Evolutionary conservation across 2,797 vertebrate genomes (phyloP), one percentile per base, ranked within the genome.

Genomic region (Acridotheres tristis): DNA sequence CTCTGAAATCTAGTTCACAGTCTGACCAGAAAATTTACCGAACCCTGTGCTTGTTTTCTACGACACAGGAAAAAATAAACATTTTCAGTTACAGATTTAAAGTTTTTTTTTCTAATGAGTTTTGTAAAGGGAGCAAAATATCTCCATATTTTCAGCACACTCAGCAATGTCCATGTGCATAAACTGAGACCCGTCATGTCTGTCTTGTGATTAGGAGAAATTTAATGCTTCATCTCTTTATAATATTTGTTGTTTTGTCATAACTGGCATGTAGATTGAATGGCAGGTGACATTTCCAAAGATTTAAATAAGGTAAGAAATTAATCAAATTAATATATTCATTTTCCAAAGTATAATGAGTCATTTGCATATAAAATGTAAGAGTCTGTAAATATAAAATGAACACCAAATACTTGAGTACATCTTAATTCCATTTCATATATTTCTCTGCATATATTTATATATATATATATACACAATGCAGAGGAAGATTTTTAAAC

Each of bases 211-310:
- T 97, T 96, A 97, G 86, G 40, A 96, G 84, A 97, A 97, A 98
- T 97, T 75, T 96, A 95, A 97, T 96, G 94, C 95, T 96, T 97
- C 93, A 71, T 50, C 63, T 97, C 90, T 96, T 96, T 68, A 58
- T 59, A 67, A 77, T 95, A 87, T 92, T 97, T 97, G 89, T 90
- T 97, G 88, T 95, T 97, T 97, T 96, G 74, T 95, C 97, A 54
- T 65, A 96, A 89, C 74, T 95, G 85, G 57, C 66, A 17, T 95
- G 92, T 73, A 96, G 95, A 94, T 93, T 98, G 98, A 98, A 97
- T 97, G 98, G 92, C 98, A 98, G 97, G 93, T 98, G 97, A 97
- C 96, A 98, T 98, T 98, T 97, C 47, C 29, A 73, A 94, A 96
- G 94, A 97, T 95, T 97, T 96, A 98, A 98, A 97, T 97, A 95